Evolutionary conservation across 92 coral and sea anemone species (phyloP).

Genomic region (Nematostella vectensis): DNA sequence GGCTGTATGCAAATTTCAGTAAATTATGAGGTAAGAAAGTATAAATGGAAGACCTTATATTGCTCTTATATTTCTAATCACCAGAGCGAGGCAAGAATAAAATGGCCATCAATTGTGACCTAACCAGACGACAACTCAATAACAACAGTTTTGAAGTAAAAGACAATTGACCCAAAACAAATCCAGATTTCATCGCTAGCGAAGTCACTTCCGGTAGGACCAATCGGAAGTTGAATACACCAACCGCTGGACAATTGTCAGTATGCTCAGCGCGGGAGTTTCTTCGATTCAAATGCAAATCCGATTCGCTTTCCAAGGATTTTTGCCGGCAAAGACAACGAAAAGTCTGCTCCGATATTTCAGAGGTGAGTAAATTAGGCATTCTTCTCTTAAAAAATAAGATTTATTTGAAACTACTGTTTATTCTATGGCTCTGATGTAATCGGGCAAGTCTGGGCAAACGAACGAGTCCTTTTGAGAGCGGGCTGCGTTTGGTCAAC

Average conservation of each 20-base stretch:
- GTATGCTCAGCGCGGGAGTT: constrained; percentile 24
- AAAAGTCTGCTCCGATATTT: constrained; percentile 8
- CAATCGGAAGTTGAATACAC: constrained; percentile 22
- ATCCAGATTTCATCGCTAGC: too few species aligned
- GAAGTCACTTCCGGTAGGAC: constrained; percentile 17
- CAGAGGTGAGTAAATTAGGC: constrained; percentile 35
- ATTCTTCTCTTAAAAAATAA: too few species aligned
- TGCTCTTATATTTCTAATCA: too few species aligned
- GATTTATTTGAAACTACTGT: too few species aligned
- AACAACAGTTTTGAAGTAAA: too few species aligned
- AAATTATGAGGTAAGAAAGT: too few species aligned
- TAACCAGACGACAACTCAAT: too few species aligned
- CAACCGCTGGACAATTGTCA: constrained; percentile 6
- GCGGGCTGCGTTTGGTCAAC: constrained; percentile 30
- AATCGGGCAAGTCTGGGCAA: constrained; percentile 71
- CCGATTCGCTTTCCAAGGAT: constrained; percentile 19
- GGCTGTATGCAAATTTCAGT: too few species aligned
- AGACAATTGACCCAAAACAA: too few species aligned
- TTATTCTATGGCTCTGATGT: constrained; percentile 17
- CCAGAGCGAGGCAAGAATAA: too few species aligned
- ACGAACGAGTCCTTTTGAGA: constrained; percentile 1
- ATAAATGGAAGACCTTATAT: too few species aligned
- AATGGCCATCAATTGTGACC: too few species aligned
- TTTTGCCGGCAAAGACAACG: constrained; percentile 38
- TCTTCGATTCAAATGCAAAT: constrained; percentile 23